A percentile compares a stretch with the other conserved stretches of the same genome.
These are phyloP conservation scores for Microcebus lehilahytsara DNA, from an alignment of 2,113 vertebrate genomes.

Conservation along the genomic window DNA sequence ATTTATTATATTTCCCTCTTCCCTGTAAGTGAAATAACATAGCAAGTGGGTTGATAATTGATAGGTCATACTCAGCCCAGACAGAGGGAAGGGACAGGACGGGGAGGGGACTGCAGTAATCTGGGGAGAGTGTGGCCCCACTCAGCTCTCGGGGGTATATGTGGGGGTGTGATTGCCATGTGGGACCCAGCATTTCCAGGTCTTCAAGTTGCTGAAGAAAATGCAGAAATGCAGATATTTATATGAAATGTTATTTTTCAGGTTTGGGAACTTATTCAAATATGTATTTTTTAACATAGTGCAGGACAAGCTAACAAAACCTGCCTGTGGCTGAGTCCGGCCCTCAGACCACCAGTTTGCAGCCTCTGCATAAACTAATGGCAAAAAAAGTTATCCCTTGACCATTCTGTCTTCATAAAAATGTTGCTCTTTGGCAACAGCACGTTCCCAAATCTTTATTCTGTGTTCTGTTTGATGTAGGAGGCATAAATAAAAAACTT, in stretches of 20 bases:
- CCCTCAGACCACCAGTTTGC: neutral
- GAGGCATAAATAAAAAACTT: neutral
- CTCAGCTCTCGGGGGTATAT: neutral
- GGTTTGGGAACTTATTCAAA: neutral
- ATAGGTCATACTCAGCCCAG: neutral
- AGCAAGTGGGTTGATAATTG: neutral
- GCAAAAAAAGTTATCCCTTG: neutral
- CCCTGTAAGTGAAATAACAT: neutral
- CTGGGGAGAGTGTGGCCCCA: neutral
- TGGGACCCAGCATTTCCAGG: neutral
- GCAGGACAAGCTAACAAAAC: neutral
- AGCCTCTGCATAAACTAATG: neutral
- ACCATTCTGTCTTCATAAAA: constrained; percentile 35
- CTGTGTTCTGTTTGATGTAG: neutral
- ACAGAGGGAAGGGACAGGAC: neutral
- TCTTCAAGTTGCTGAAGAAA: neutral
- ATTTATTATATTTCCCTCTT: neutral
- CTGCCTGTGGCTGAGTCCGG: neutral
- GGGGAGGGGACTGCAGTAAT: neutral
- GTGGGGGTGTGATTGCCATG: neutral
- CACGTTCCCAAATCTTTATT: neutral
- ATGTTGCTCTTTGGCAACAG: neutral
- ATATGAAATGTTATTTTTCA: neutral
- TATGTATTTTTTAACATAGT: neutral
- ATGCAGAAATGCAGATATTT: neutral